Evolutionary conservation across 2,888 invertebrate genomes (phyloP), one percentile per base, ranked within the genome.

Genomic region (Rosalia funebris): DNA sequence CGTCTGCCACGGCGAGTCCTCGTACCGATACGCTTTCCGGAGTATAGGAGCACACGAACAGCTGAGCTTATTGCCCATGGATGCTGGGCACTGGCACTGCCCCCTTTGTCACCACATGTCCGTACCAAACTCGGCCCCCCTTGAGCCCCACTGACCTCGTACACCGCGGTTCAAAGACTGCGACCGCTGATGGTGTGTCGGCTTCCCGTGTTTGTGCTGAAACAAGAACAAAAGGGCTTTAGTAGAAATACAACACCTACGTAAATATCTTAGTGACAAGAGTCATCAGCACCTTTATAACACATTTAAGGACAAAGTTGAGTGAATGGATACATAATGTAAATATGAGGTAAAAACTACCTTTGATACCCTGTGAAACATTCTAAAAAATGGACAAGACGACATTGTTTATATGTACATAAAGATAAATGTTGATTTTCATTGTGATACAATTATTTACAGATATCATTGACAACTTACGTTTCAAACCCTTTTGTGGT

Each of bases 21-120:
- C 96, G 84, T 95, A 95, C 81, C 96, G 91, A 86, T 96, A 96
- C 81, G 93, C 94, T 87, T 96, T 96, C 86, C 95, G 91, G 84
- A 96, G 91, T 81, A 97, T 88, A 78, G 97, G 96, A 79, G 95
- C 96, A 86, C 97, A 97, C 79, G 95, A 95, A 86, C 95, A 96
- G 83, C 94, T 95, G 82, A 97, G 87, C 87, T 97, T 97, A 87
- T 97, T 97, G 84, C 97, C 97, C 97, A 97, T 95, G 82, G 88
- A 85, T 58, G 88, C 85, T 82, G 85, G 77, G 75, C 79, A 78
- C 77, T 79, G 80, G 76, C 77, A 75, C 77, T 77, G 75, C 52
- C 62, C 65, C 69, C 71, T 48, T 75, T 79, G 90, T 90, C 90
- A 90, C 90, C 90, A 90, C 88, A 89, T 88, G 81, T 88, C 88